Evolutionary conservation across 2,888 invertebrate species (phyloP).

Genomic region (Euplagia quadripunctaria): DNA sequence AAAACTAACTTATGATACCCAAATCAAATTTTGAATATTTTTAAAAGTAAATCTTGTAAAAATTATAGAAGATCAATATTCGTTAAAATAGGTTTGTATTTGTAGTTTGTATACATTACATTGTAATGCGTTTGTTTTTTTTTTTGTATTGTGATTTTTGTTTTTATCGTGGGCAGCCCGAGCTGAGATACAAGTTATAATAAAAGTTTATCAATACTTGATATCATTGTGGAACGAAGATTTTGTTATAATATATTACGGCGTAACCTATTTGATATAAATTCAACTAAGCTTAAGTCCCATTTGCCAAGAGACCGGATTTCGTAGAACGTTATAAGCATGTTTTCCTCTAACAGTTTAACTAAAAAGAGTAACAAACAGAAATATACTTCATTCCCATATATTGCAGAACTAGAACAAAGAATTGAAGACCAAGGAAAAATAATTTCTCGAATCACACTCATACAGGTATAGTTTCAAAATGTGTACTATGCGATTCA

Average conservation of each 20-base stretch:
- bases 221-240: not conserved
- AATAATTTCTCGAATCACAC: not conserved
- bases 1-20: no score
- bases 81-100: not conserved
- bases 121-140: no score
- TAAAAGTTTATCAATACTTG: not conserved
- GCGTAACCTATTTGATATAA: not conserved
- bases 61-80: not conserved
- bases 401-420: not conserved
- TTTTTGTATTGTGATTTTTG: no score
- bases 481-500: no score
- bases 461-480: not conserved
- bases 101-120: not conserved
- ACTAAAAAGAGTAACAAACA: not conserved
- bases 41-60: not conserved
- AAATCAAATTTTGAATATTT: no score
- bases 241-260: not conserved
- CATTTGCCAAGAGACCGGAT: not conserved
- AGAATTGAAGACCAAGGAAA: not conserved
- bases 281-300: not conserved
- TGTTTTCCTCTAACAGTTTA: not conserved
- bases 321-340: not conserved
- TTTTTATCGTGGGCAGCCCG: no score
- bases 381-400: not conserved
- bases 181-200: no score